Evolutionary conservation across 2,888 invertebrate genomes (phyloP).

Genomic region (Osedax frankpressi): DNA sequence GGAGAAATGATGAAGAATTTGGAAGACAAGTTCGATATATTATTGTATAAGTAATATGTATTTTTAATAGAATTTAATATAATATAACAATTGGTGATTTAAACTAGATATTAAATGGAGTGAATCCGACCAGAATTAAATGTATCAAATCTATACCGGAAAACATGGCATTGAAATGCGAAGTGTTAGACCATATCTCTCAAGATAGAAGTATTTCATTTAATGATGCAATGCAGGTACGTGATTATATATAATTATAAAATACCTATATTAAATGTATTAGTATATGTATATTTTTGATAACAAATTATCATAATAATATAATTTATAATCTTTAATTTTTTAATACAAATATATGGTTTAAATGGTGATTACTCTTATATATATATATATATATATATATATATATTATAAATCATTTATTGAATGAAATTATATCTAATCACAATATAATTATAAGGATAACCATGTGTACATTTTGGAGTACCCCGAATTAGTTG

Average conservation of each 20-base stretch:
- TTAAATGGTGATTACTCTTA: no score
- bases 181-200: constrained; percentile 16
- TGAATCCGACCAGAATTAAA: constrained; percentile 21
- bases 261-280: no score
- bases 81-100: no score
- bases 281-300: no score
- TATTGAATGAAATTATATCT: no score
- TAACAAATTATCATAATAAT: no score
- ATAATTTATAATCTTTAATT: no score
- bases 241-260: background rate
- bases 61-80: no score
- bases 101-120: constrained; percentile 21
- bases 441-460: no score
- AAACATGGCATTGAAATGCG: constrained; percentile 8
- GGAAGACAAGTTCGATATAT: constrained; percentile 21
- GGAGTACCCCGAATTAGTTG: constrained; percentile 22
- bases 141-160: constrained; percentile 14
- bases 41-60: background rate
- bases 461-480: constrained; percentile 23
- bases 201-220: background rate
- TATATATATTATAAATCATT: no score
- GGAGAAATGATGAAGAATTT: constrained; percentile 26
- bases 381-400: no score
- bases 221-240: constrained; percentile 2
- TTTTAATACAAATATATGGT: no score